Evolutionary conservation across 1,140 invertebrate species (phyloP), one percentile per base, ranked within the genome.

Genomic region (Drosophila sulfurigaster): DNA sequence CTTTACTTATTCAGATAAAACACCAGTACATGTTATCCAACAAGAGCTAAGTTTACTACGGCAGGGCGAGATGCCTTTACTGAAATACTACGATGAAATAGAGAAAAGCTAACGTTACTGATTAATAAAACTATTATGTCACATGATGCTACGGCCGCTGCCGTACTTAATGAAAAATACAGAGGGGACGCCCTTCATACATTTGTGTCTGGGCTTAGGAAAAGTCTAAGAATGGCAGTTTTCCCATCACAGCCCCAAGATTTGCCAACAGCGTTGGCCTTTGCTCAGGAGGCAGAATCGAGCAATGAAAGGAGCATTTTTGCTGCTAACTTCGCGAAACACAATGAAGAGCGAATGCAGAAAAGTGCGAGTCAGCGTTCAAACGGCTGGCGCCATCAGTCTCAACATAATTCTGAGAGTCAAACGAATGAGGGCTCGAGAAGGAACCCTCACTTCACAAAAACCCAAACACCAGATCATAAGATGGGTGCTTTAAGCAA

Each of bases 41-140:
- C 16, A 49, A 68, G 72, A 32, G 7, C 7, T 32, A 32, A 32
- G 32, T 8, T 7, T 8, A 32, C 32, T 32, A 8, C 1, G 6
- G 7, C 32, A 32, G 32, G 32, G 32, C 32, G 32, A 32, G 2
- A 32, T 32, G 32, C 32, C 32, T 8, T 32, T 32, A 8, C 6
- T 32, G 5, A 32, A 32, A 32, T 32, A 32, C 6, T 32, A 32
- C 7, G 32, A 32, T 0, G 32, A 32, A 32, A 32, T 32, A 7
- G 32, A 32, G 7, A 32, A 32, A 32, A 32, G 32, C 32, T 32
- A 7, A 32, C 32, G 6, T 3, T 32, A 5, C 32, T 32, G 7
- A 32, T 8, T 7, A 32, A 76, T 35, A 72, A 76, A 16, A 68
- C 68, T n/a, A 62, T 75, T 5, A 75, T 68, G 73, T 57, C 62